Base-by-base conservation (phyloP, 2,113 vertebrate genomes). In the Bombycilla garrulus region DNA sequence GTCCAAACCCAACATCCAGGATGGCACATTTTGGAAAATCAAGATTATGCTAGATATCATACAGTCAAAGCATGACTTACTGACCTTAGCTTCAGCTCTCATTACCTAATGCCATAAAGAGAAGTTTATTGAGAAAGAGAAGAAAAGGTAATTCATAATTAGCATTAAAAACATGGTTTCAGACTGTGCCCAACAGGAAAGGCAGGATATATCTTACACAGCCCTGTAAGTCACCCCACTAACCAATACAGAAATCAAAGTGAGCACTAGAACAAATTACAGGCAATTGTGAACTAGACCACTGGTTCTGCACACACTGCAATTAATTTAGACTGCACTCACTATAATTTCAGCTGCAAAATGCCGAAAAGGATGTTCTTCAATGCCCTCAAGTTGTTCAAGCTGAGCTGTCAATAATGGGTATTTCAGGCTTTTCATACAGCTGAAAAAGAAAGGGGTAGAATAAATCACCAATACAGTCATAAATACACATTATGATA, bases 341-440 rank as follows among this genome's bases (percentile, higher is more conserved):
- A 99, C 99, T 97, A 99, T 93, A 86, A 99, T 99, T 86, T 98
- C 98, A 76, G 94, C 86, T 64, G 99, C 99, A 98, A 99, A 99
- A 81, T 61, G 93, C 90, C 98, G 97, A 64, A 99, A 95, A 18
- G 98, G 97, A 97, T 98, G 97, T 82, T 96, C 96, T 90, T 92
- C 98, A 74, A 96, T 88, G 24, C 98, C 98, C 90, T 99, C 99
- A 15, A 98, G 97, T 16, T 95, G 88, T n/a, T 98, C 97, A 50
- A 99, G 97, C 22, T 98, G 97, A 77, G 98, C 99, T 86, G 98
- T 97, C 79, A 99, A 97, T 69, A 99, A 96, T 15, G 99, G 99
- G 87, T 98, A 98, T 79, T 98, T 98, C 93, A 99, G 97, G 91
- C 98, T 98, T 97, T 98, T 98, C 97, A 99, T 98, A 97, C 99